phyloP scores from a whole-genome alignment of 1,140 invertebrate genomes.

The Diachasma alloeum region DNA sequence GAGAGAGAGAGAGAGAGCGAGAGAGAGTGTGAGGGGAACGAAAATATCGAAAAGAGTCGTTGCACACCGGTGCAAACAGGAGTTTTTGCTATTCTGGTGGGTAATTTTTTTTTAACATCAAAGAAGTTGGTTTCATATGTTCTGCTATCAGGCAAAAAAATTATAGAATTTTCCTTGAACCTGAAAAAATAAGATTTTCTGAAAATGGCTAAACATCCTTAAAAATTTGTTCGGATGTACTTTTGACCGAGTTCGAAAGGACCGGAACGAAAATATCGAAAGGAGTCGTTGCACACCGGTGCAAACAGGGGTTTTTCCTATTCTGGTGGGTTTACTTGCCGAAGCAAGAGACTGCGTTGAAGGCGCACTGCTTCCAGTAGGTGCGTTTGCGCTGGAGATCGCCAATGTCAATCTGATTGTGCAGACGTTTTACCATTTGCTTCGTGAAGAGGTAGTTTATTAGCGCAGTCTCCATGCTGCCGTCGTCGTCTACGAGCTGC shows the following conservation, averaged over 20 bases:
- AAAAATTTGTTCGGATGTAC: too few species aligned
- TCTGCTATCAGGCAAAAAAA: too few species aligned
- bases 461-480: conserved; percentile 64
- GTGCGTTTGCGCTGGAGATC: conserved; percentile 69
- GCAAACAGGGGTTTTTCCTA: background rate
- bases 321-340: conserved; percentile 56
- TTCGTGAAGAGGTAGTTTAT: conserved; percentile 70
- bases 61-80: background rate
- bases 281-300: too few species aligned
- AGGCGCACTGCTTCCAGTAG: conserved; percentile 74
- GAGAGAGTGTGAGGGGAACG: too few species aligned
- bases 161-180: too few species aligned
- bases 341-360: conserved; percentile 74
- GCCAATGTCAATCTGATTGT: conserved; percentile 61
- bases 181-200: too few species aligned
- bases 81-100: background rate
- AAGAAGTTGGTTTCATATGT: too few species aligned
- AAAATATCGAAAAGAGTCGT: background rate
- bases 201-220: too few species aligned
- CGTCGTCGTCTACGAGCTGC: conserved; percentile 64
- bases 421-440: conserved; percentile 66
- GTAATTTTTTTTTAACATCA: too few species aligned
- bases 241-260: too few species aligned
- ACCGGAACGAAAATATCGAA: too few species aligned
- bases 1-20: background rate